These are phyloP conservation scores for Poeciliopsis infans DNA, from an alignment of 2,797 vertebrate species.

Conservation along the genomic window DNA sequence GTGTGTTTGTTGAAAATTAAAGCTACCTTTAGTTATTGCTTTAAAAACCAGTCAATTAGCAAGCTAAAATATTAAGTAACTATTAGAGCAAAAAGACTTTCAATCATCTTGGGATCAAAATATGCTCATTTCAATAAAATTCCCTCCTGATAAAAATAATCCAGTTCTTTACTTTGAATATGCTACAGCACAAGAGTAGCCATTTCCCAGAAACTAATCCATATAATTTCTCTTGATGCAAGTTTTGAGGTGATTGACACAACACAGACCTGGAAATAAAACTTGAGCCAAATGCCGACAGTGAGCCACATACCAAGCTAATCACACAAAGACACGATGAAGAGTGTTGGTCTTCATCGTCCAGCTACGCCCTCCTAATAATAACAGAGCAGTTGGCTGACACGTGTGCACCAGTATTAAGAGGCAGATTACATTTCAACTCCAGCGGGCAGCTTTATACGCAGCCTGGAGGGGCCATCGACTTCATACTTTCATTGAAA, in stretches of 20 bases:
- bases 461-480: slow-evolving; percentile 28
- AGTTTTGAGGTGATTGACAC: not conserved
- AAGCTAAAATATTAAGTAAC: not conserved
- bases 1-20: not conserved
- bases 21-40: not conserved
- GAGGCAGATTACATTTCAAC: slow-evolving; percentile 27
- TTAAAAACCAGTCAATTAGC: not conserved
- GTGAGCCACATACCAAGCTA: slow-evolving; percentile 13
- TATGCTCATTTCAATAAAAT: not conserved
- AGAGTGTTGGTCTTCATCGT: slow-evolving; percentile 17
- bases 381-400: slow-evolving; percentile 55
- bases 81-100: not conserved
- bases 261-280: slow-evolving; percentile 4
- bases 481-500: slow-evolving; percentile 45
- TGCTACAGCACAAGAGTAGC: not conserved
- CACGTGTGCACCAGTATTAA: slow-evolving; percentile 35
- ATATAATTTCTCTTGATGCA: not conserved
- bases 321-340: slow-evolving; percentile 12
- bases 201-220: slow-evolving; percentile 10
- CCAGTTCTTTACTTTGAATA: not conserved
- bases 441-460: slow-evolving; percentile 8
- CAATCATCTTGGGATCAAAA: not conserved
- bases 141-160: not conserved
- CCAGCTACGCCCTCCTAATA: slow-evolving; percentile 54
- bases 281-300: slow-evolving; percentile 8